phyloP scores from a whole-genome alignment of 2,888 invertebrate species.

The Drosophila koepferae region DNA sequence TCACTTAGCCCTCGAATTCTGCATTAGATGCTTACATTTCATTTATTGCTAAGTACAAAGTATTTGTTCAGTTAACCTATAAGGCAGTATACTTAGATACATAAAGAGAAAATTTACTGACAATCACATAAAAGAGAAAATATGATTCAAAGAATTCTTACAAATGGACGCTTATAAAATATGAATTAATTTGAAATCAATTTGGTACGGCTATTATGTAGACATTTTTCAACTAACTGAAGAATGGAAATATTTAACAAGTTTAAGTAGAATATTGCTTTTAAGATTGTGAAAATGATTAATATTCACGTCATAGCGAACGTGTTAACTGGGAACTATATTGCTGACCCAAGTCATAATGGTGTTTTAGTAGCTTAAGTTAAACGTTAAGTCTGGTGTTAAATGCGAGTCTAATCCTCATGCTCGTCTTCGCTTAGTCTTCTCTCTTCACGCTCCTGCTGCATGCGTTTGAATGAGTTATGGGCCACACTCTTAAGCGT shows the following conservation, averaged over 20 bases:
- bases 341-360: background rate
- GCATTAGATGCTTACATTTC: slow-evolving; percentile 2
- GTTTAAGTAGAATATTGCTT: background rate
- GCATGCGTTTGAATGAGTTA: slow-evolving; percentile 80
- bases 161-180: slow-evolving; percentile 2
- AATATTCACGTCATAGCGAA: background rate
- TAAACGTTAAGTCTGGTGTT: slow-evolving; percentile 6
- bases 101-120: slow-evolving; percentile 4
- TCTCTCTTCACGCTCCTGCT: slow-evolving; percentile 48
- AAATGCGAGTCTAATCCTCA: slow-evolving; percentile 46
- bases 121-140: background rate
- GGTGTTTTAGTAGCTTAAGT: slow-evolving; percentile 9
- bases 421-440: slow-evolving; percentile 32
- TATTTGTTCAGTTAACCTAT: slow-evolving; percentile 27
- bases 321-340: background rate
- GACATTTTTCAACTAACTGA: background rate
- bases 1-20: slow-evolving; percentile 18
- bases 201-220: background rate
- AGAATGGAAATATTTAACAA: background rate
- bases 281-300: background rate
- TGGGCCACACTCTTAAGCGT: slow-evolving; percentile 86
- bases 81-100: slow-evolving; percentile 57
- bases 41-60: slow-evolving; percentile 50
- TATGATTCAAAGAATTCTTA: slow-evolving; percentile 27
- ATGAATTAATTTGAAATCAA: slow-evolving; percentile 1